Evolutionary conservation across 2,888 invertebrate species (phyloP).

Genomic region (Seira musarum): DNA sequence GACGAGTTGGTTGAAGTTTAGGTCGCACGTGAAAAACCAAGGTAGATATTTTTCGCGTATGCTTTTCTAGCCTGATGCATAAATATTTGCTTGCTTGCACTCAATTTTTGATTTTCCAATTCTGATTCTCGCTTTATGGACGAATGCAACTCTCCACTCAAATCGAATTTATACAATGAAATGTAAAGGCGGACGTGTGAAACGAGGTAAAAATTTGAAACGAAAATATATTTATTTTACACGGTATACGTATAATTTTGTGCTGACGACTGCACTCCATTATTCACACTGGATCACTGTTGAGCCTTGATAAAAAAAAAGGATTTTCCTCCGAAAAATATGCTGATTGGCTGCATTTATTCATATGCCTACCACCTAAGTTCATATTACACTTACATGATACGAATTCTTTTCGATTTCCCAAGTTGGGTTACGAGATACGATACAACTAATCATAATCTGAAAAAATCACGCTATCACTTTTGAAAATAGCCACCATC

Average conservation of each 20-base stretch:
- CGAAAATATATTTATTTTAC: background rate
- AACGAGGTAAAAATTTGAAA: slow-evolving; percentile 39
- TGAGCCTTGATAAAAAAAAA: slow-evolving; percentile 17
- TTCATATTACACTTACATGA: background rate
- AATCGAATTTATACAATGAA: background rate
- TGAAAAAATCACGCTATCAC: background rate
- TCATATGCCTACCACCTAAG: background rate
- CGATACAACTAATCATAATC: background rate
- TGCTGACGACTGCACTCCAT: slow-evolving; percentile 55
- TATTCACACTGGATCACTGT: slow-evolving; percentile 34
- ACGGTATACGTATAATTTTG: slow-evolving; percentile 28
- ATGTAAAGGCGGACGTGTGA: slow-evolving; percentile 31
- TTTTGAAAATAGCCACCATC: slow-evolving; percentile 6
- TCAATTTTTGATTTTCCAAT: background rate
- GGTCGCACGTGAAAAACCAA: no score
- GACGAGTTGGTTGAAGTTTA: no score
- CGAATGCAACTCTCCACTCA: background rate
- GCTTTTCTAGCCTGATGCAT: no score
- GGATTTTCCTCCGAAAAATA: background rate
- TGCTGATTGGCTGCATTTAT: background rate
- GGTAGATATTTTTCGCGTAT: no score
- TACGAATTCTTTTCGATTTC: background rate
- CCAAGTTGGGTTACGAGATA: background rate
- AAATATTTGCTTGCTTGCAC: no score
- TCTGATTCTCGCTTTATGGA: background rate